Evolutionary conservation across 1,140 invertebrate species (phyloP), one percentile per base, ranked within the genome.

Genomic region (Grapholita molesta): DNA sequence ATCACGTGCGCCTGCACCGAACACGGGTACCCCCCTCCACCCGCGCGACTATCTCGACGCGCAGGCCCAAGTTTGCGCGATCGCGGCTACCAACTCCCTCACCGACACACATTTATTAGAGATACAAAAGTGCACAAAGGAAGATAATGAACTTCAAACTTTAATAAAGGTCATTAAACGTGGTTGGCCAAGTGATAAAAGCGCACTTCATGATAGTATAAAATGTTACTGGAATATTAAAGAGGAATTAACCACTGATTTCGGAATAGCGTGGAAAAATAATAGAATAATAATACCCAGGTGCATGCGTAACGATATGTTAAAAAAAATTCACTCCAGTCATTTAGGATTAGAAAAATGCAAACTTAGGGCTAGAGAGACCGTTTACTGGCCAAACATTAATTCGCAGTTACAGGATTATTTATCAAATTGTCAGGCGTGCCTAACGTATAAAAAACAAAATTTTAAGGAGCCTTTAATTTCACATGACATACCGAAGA

Each of bases 391-490:
- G 67, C 67, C 67, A 35, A 69, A 69, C 12, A 64, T 69, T 32
- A 64, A 32, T 21, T 21, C 67, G 5, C 67, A 69, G n/a, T 64
- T 69, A 52, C 53, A 64, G n/a, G 67, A 69, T 21, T 64, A 42
- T 18, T 38, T 69, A 15, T 69, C 67, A 15, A 24, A 69, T 15
- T 69, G 67, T 52, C 67, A 69, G 18, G 67, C 67, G 15, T 69
- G 67, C 24, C 33, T 69, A 8, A 42, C 67, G 2, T 30, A 69
- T 23, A 69, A 52, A 30, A 69, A 64, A 64, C 55, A 64, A 32
- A 83, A 84, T 68, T 67, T 57, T 9, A 84, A 75, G 65, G 78
- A 87, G 77, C 70, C 78, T 12, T 64, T 90, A 25, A 76, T 80
- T 11, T 55, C 77, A 24, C 82, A 80, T 72, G 75, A 78, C 61